Base-by-base conservation (phyloP, 2,888 invertebrate genomes). In the Antheraea yamamai region DNA sequence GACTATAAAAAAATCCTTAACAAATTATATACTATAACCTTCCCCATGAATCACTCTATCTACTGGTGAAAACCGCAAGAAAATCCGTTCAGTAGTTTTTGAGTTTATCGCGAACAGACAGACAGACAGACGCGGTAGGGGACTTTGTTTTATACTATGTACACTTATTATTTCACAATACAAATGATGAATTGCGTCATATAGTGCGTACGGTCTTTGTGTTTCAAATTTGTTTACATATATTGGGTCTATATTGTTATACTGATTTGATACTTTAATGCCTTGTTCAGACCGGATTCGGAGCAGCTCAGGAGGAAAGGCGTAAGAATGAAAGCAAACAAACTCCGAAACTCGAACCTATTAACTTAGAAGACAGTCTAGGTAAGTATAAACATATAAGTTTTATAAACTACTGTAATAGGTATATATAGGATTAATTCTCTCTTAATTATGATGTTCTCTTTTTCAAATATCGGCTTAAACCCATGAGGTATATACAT, bases 261-360 rank as follows among this genome's bases (percentile, higher is more conserved):
- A 61, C 12, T 61, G 6, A 7, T 61, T 3, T 61, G 7, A 12
- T 61, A 20, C 14, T 72, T 2, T 51, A 61, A 64, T 66, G 23
- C 52, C 26, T 26, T 77, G 84, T 87, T 74, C 77, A 96, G 96
- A 95, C 96, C 39, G 96, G 96, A 8, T 95, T 96, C 81, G 75
- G 85, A 39, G 89, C 87, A 64, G 93, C 93, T 0, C 96, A 96
- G 84, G 91, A 92, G 79, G 88, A 90, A 74, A 86, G 95, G 47
- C 90, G 91, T 61, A 86, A 73, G 77, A 91, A 80, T 68, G 91
- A 91, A 81, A 87, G 89, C 73, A 91, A 89, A 26, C 64, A 26
- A 79, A 81, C 83, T 73, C 76, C 84, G 0, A 83, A 81, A 66
- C 76, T 91, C 30, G 92, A 90, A 73, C 92, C 93, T 14, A 82